Evolutionary conservation across 2,888 invertebrate genomes (phyloP), one percentile per base, ranked within the genome.

Genomic region (Brachyptera putata): DNA sequence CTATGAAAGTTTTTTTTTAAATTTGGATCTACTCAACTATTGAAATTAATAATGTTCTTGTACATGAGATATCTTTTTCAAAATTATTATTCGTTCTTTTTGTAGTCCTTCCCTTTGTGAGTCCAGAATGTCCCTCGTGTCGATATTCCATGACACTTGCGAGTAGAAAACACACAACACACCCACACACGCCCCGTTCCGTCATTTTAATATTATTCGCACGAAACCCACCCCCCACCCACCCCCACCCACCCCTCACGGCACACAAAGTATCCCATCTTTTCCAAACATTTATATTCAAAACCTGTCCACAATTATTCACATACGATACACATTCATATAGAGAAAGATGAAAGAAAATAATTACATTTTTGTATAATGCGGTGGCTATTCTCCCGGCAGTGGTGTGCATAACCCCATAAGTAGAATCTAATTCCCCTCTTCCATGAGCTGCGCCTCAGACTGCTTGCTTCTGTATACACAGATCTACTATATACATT

Each of bases 321-420:
- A 34, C 53, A 53, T 53, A 36, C 53, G 53, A 53, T 53, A 34
- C 53, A 53, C 4, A 30, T 18, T 3, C 49, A 25, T 22, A 34
- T 34, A 53, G 46, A 46, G 53, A 34, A 53, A 53, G 53, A 53
- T 53, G 53, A 53, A 53, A 53, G 53, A 53, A 53, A 53, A 53
- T 53, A 53, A 53, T 53, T 53, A 53, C 53, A 53, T 53, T 53
- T 53, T 53, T 53, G 36, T 21, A 46, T n/a, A n/a, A n/a, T n/a
- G n/a, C n/a, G n/a, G n/a, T 24, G 46, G 16, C 18, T 16, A 22
- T 34, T 53, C 43, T 43, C 36, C 53, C 36, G 34, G 36, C 53
- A 34, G 36, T 53, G 16, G 36, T 53, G 53, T 53, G 53, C 53
- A 53, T 22, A 36, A 18, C 34, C n/a, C 53, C 53, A 36, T 53